Conservation (phyloP, 2,797 vertebrate genomes). For the Podarcis lilfordi region DNA sequence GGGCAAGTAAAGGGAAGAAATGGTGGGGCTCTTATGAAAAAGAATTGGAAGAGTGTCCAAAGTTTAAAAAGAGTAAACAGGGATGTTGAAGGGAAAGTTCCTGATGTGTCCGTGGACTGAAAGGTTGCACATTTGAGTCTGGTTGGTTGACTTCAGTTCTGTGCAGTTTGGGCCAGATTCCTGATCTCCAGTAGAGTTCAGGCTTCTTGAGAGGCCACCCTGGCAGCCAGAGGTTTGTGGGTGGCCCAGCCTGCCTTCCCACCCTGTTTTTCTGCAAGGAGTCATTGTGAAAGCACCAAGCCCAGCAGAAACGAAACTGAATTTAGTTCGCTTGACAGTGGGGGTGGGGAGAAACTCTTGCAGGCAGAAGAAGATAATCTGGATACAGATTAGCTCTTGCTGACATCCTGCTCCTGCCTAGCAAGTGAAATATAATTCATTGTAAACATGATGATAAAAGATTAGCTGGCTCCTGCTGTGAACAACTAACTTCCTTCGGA, state of each 20-base stretch:
- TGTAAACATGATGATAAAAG: not conserved
- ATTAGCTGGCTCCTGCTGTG: not conserved
- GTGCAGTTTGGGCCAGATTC: no score
- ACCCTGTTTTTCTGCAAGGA: not conserved
- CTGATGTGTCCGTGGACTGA: not conserved
- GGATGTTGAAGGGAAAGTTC: not conserved
- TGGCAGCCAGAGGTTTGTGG: not conserved
- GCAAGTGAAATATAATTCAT: not conserved
- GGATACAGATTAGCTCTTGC: slow-evolving; percentile 61
- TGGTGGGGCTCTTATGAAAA: no score
- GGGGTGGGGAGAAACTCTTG: not conserved
- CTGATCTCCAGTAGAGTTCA: not conserved
- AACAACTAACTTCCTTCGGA: fast-evolving
- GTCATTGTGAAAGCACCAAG: not conserved
- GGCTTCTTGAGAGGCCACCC: not conserved
- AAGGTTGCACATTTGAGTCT: not conserved
- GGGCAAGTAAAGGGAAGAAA: no score
- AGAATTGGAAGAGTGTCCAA: not conserved
- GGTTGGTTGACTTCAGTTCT: no score
- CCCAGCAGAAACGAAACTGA: slow-evolving; percentile 57
- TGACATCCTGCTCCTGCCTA: not conserved
- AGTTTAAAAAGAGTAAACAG: not conserved
- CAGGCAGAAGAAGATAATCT: slow-evolving; percentile 35
- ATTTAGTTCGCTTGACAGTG: slow-evolving; percentile 6
- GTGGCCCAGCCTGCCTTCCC: not conserved